Conservation (phyloP, 2,888 invertebrate species). For the Cabera pusaria region DNA sequence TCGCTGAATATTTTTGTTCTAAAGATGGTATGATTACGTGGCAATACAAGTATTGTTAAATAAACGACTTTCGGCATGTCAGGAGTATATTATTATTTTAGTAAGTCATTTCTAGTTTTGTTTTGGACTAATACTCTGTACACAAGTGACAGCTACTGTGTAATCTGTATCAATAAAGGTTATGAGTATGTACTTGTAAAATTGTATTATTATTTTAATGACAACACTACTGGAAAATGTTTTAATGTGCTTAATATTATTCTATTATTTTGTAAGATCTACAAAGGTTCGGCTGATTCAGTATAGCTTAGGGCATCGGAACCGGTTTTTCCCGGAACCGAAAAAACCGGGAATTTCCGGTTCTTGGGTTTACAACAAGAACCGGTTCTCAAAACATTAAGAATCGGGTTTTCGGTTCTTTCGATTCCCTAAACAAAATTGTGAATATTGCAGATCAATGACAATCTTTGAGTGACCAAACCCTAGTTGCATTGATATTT, state of each 20-base stretch:
- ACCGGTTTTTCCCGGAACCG: too few relatives aligned
- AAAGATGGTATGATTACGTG: slow-evolving; percentile 31
- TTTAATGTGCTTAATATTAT: slow-evolving; percentile 16
- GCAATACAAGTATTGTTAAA: slow-evolving; percentile 32
- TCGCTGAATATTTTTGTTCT: slow-evolving; percentile 33
- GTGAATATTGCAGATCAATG: too few relatives aligned
- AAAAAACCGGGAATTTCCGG: too few relatives aligned
- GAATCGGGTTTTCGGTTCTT: too few relatives aligned
- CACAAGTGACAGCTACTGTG: slow-evolving; percentile 20
- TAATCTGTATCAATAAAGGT: slow-evolving; percentile 28
- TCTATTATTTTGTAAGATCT: slow-evolving; percentile 14
- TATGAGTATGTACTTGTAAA: slow-evolving; percentile 15
- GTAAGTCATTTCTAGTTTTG: background rate
- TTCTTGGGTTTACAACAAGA: too few relatives aligned
- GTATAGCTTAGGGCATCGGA: too few relatives aligned
- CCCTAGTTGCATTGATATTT: too few relatives aligned
- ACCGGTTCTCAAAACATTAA: too few relatives aligned
- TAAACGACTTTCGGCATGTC: too few relatives aligned
- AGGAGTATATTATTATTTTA: too few relatives aligned
- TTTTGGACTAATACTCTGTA: slow-evolving; percentile 20
- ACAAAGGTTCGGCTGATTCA: slow-evolving; percentile 13
- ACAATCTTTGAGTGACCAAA: too few relatives aligned
- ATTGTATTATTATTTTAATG: slow-evolving; percentile 22
- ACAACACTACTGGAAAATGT: slow-evolving; percentile 18
- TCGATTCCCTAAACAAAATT: too few relatives aligned